Evolutionary conservation across 2,113 vertebrate species (phyloP).

Genomic region (Anseranas semipalmata): DNA sequence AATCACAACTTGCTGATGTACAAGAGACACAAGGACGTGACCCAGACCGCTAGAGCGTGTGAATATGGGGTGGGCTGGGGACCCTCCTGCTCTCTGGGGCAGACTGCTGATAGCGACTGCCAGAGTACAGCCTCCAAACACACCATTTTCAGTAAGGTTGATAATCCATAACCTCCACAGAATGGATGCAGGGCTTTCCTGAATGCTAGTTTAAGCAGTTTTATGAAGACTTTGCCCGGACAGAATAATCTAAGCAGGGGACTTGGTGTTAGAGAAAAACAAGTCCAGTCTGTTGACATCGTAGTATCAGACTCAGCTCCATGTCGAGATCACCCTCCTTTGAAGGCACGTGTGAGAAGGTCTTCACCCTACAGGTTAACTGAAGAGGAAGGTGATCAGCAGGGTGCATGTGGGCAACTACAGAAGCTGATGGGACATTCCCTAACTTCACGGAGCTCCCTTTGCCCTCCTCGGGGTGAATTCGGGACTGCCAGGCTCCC

Average conservation of each 20-base stretch:
- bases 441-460: fast-evolving
- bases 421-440: neutral
- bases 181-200: neutral
- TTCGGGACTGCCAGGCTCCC: neutral
- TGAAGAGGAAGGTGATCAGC: neutral
- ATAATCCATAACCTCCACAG: fast-evolving
- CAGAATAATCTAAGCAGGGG: fast-evolving
- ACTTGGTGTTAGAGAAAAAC: neutral
- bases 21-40: too few species aligned
- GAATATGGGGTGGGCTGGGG: neutral
- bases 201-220: neutral
- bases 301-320: neutral
- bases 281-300: neutral
- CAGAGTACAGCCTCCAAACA: fast-evolving
- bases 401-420: fast-evolving
- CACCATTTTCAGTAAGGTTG: neutral
- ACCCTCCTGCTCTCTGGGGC: too few species aligned
- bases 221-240: neutral
- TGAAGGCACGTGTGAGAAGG: fast-evolving
- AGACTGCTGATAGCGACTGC: neutral
- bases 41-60: neutral
- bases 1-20: neutral
- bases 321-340: neutral
- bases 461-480: neutral
- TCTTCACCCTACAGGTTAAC: fast-evolving